Conservation (phyloP, 30 jellyfish, hydroid and myxozoan genomes). For the Cassiopea xamachana region DNA sequence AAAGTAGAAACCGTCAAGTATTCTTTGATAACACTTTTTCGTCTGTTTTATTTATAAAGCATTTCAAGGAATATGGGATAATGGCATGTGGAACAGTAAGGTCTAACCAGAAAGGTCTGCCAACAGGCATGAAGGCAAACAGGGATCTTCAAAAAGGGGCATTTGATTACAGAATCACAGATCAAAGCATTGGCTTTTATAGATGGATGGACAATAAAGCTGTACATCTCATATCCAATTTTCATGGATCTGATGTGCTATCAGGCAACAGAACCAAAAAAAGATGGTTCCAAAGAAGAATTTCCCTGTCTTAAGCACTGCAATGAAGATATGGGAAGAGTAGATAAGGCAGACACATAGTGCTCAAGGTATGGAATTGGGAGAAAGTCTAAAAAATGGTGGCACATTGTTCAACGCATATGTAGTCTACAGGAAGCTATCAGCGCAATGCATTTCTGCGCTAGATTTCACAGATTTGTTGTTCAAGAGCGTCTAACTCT, state of each 20-base stretch:
- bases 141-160: constrained; percentile 74
- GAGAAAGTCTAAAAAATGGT: background rate
- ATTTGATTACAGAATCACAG: constrained; percentile 56
- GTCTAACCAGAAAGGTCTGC: background rate
- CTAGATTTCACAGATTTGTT: constrained; percentile 77
- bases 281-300: constrained; percentile 23
- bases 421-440: constrained; percentile 60
- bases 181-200: constrained; percentile 36
- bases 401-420: constrained; percentile 78
- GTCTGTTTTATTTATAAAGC: constrained; percentile 69
- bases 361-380: no score
- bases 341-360: constrained; percentile 67
- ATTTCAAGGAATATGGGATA: constrained; percentile 30
- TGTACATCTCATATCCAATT: constrained; percentile 70
- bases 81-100: constrained; percentile 71
- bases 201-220: constrained; percentile 82
- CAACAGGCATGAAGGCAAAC: constrained; percentile 39
- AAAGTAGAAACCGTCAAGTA: constrained; percentile 53
- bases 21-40: constrained; percentile 71
- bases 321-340: constrained; percentile 74
- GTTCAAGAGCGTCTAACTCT: constrained; percentile 76
- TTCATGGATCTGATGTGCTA: constrained; percentile 65
- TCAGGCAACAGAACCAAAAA: constrained; percentile 50
- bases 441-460: constrained; percentile 21
- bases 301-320: constrained; percentile 57